phyloP scores from a whole-genome alignment of 2,113 vertebrate species.

The Psittacula cyanocephala region DNA sequence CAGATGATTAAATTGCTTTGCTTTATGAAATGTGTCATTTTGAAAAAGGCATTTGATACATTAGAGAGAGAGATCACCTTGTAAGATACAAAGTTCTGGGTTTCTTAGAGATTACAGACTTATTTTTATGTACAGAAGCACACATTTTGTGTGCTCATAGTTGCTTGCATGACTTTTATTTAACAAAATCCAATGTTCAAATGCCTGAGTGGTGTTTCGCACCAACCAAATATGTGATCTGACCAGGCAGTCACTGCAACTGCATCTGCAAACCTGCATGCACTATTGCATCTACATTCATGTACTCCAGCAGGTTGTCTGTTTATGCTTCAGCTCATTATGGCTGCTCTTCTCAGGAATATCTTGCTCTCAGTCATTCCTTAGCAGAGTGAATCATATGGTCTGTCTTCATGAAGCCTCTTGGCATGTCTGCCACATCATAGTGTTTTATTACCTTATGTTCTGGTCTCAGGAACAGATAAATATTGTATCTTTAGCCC shows the following conservation, averaged over 20 bases:
- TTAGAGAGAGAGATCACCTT: background rate
- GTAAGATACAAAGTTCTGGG: background rate
- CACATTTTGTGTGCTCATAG: background rate
- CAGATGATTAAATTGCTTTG: background rate
- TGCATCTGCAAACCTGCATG: background rate
- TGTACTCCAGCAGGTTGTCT: background rate
- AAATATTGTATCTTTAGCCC: background rate
- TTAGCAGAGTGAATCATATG: background rate
- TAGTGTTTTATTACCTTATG: background rate
- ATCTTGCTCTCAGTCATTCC: background rate
- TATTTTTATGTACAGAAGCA: background rate
- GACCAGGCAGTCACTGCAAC: background rate
- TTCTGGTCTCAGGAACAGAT: background rate
- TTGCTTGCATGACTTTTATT: background rate
- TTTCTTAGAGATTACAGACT: background rate
- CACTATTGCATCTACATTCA: background rate
- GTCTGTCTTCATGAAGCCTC: background rate
- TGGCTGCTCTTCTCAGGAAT: background rate
- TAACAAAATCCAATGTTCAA: background rate
- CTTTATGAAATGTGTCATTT: background rate
- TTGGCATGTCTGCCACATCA: background rate
- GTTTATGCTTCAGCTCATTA: background rate
- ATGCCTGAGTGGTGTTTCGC: background rate
- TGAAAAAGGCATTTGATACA: background rate
- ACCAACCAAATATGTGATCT: background rate